These are phyloP conservation scores for Pachypeltis micranthus DNA, from an alignment of 1,140 invertebrate species.

Conservation along the genomic window DNA sequence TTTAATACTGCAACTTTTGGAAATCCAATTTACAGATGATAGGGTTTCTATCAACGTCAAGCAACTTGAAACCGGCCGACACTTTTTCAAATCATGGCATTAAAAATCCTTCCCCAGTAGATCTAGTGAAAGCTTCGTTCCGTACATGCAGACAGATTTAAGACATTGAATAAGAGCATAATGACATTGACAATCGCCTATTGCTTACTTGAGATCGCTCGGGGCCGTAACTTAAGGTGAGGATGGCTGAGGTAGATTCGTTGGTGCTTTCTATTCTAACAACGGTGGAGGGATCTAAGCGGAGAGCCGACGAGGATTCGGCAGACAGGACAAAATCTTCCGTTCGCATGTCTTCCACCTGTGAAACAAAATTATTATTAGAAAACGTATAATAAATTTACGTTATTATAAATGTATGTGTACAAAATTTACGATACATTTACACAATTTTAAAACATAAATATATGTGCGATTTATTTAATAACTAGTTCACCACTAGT, in stretches of 20 bases:
- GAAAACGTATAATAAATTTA: neutral
- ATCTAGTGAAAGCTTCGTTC: neutral
- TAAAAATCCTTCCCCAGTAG: neutral
- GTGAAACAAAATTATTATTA: neutral
- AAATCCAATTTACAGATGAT: too few species aligned
- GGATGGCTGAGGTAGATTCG: constrained; percentile 38
- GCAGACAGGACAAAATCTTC: constrained; percentile 60
- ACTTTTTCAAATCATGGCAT: neutral
- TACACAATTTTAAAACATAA: too few species aligned
- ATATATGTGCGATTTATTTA: too few species aligned
- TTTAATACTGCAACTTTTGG: too few species aligned
- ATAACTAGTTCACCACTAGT: too few species aligned
- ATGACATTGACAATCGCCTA: too few species aligned
- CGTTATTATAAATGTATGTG: neutral
- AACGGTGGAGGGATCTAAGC: constrained; percentile 54
- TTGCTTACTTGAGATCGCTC: constrained; percentile 43
- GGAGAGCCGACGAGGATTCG: constrained; percentile 43
- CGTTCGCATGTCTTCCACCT: constrained; percentile 64
- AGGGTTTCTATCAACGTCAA: too few species aligned
- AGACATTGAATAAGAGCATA: too few species aligned
- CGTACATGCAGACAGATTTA: too few species aligned
- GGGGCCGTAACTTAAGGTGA: constrained; percentile 53
- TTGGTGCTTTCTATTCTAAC: constrained; percentile 47
- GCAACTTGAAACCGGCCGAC: neutral
- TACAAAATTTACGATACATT: too few species aligned